Evolutionary conservation across 37 sponge, comb jelly and placozoan species (phyloP), one percentile per base, ranked within the genome.

Genomic region (Eunapius fragilis): DNA sequence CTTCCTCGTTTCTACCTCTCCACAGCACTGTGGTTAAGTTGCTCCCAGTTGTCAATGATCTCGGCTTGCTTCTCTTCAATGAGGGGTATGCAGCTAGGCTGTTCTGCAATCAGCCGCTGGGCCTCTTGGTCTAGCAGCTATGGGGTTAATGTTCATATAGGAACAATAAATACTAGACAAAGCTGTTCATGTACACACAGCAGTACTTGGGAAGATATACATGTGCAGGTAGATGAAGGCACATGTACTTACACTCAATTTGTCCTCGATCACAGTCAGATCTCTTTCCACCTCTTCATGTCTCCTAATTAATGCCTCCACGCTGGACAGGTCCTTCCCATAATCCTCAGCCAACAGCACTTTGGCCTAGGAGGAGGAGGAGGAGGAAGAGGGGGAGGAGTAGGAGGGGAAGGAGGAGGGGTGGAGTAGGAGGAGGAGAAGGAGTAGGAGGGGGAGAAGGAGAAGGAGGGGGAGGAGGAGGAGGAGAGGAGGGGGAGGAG

Each of bases 261-360:
- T 92, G 74, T 83, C 83, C 31, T 93, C 93, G 73, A 97, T 92
- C 30, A 82, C 97, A 48, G 93, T 94, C 26, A 97, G 80, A 26
- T 97, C 97, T 71, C 91, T 47, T 78, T 94, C 95, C 78, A 97
- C 82, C 75, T 94, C 95, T 23, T 92, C 93, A 71, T 97, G 97
- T 25, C 90, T 84, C 23, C 97, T 75, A 80, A 86, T 89, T 34
- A 97, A 80, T 31, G 89, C 77, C 67, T 97, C 95, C 31, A 94
- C 95, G 31, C 86, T 89, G 28, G 93, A 86, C 26, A 97, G 84
- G 75, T 97, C 97, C 72, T 92, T 92, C 0, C 97, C 97, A 75
- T 82, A 78, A 45, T 97, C 97, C 37, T 96, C 96, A 23, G 83
- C 82, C 70, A 80, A 71, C 11, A 96, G 75, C 14, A 84, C 88